Base-by-base conservation (phyloP, 2,797 vertebrate genomes). In the Setipinna tenuifilis region DNA sequence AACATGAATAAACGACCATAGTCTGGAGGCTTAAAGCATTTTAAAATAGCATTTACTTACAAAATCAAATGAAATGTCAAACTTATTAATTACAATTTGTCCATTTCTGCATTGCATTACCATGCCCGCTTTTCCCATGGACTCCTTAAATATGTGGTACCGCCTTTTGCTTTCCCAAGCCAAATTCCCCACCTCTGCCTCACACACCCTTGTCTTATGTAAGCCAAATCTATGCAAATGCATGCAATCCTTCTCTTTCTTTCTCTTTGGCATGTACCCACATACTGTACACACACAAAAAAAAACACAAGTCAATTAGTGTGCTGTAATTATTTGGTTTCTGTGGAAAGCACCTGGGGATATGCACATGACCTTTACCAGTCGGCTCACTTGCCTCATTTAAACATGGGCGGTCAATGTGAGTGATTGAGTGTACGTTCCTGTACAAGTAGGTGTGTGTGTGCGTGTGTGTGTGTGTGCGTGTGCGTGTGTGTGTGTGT, bases 291-390 rank as follows among this genome's bases (percentile, higher is more conserved):
- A 71, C 12, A 71, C 65, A 71, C 28, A 65, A 23, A 23, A 23
- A 7, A 23, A 71, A 71, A 3, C 28, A 48, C 46, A 48, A 48
- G 46, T 28, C 14, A 71, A 71, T 71, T 71, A 71, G 65, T 71
- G 25, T 71, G 62, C 62, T 25, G 65, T 71, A 12, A 25, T 25
- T 71, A 71, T 71, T 71, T 71, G 65, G 23, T 35, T 71, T 71
- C 65, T 35, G 28, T 35, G 25, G 28, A 35, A 31, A 35, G 11
- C 65, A 14, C 65, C 25, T 17, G 25, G 16, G 28, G 28, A 71
- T 35, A 28, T 71, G 14, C 28, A 35, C 16, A 25, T 71, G 65
- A 71, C 65, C 25, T 71, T 71, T 71, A 71, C 65, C 25, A 71
- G 12, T 71, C n/a, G 12, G 14, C 23, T 71, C 65, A 31, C 25